Base-by-base conservation (phyloP, 2,888 invertebrate genomes). In the Caradrina clavipalpis region DNA sequence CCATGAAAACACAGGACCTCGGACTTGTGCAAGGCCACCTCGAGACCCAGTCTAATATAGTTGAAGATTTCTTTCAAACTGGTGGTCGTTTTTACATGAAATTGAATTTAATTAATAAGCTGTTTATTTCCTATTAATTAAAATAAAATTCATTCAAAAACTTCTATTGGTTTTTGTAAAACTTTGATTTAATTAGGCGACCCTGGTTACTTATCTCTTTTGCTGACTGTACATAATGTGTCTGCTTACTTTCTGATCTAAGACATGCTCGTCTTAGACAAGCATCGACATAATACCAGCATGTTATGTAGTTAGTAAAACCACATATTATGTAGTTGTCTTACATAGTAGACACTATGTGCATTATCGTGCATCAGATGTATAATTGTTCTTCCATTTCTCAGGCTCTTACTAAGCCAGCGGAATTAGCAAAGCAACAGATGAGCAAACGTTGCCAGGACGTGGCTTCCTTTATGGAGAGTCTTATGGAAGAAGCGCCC, bases 391-490 rank as follows among this genome's bases (percentile, higher is more conserved):
- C 8, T 59, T 71, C 61, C 26, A 59, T 60, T 63, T 50, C 21
- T 57, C 79, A 96, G 96, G 93, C 90, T 8, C 84, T 94, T 7
- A 92, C 92, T 5, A 94, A 94, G 64, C 96, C 96, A 0, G 95
- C 96, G 2, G 97, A 97, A 86, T 90, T 94, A 13, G 97, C 96
- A 0, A 97, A 97, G 86, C 97, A 97, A 84, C 97, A 97, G 82
- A 97, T 97, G 76, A 97, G 96, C 15, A 97, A 97, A 79, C 96
- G 97, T 15, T 98, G 97, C 69, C 97, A 98, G 88, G 97, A 98
- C 73, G 91, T 98, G 31, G 97, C 97, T 0, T 95, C 96, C 13
- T 97, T 98, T 86, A 98, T 98, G 97, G 98, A 98, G 89, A 97
- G 95, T 42, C 91, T 98, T 2, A 97, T 98, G 92, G 97, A 97